Base-by-base conservation (phyloP, 2,888 invertebrate genomes). In the Octonoba sinensis region DNA sequence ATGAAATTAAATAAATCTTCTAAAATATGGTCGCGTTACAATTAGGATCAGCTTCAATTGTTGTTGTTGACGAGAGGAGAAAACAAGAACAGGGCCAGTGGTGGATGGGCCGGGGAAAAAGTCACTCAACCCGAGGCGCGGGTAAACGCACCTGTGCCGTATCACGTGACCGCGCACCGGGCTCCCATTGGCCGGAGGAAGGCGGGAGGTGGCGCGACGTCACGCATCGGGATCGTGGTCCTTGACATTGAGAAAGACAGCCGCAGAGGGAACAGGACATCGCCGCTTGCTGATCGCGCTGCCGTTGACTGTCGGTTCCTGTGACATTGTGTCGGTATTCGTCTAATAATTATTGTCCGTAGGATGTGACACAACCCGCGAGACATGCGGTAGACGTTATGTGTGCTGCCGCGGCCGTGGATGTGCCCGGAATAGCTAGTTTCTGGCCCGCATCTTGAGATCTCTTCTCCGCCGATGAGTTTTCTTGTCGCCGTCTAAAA, bases 41-140 rank as follows among this genome's bases (percentile, higher is more conserved):
- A 36, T 36, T 36, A 36, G 36, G 36, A 36, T 36, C 36, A 11
- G 36, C 36, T 36, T 36, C 36, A 11, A 36, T 36, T 36, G 36
- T 36, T 36, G 36, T 36, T 36, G 22, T 56, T 56, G n/a, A 12
- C 24, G 16, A 18, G 24, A 66, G 16, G 22, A 44, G 20, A 66
- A 51, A 22, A 56, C 44, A 13, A 46, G 70, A 82, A 82, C 72
- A 82, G 82, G 70, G 82, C 82, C 76, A 82, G 64, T 76, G 60
- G 82, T 70, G 59, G 47, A 62, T 46, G 62, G 62, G 18, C n/a
- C 36, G 62, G 46, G 75, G 64, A 70, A 75, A 82, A 82, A 82
- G 82, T 82, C 82, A 82, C 66, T 82, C 82, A 76, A 66, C 82
- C 82, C 82, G 71, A 72, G 66, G 46, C 70, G 67, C 73, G 78